Evolutionary conservation across 2,797 vertebrate genomes (phyloP), one percentile per base, ranked within the genome.

Genomic region (Nasua narica): DNA sequence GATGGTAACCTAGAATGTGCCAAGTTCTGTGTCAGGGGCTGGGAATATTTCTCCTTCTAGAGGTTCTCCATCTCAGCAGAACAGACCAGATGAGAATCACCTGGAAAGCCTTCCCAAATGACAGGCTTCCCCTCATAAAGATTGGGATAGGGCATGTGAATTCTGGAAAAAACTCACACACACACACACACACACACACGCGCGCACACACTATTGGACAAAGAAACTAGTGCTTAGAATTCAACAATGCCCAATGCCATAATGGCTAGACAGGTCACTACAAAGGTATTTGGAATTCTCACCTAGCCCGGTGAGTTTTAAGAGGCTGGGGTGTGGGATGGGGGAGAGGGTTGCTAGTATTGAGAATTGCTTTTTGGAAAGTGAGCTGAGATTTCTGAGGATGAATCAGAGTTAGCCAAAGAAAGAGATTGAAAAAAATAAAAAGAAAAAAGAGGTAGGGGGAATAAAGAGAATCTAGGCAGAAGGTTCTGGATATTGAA

Each of bases 371-470:
- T 74, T 87, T 97, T 87, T 89, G 69, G 15, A 93, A 95, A 93
- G 16, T 81, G n/a, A 92, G 58, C 52, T 77, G 70, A 95, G 46
- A 85, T 79, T 70, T 97, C 83, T 67, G 48, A 70, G n/a, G 85
- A 77, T 86, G 40, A 82, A n/a, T 88, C 86, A 70, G 37, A 90
- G 81, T 95, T 91, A 89, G 15, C 52, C 54, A 95, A 89, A 93
- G 29, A 65, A 90, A 84, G 19, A 92, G 40, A 74, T 86, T 29
- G 21, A 46, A 48, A 74, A 48, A 76, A 76, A 74, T 15, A 43
- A 46, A 48, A 74, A 32, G 11, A 70, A 46, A 74, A 29, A 74
- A 32, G 15, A 74, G 15, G 27, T 48, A 7, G 70, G 8, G 18
- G 13, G 48, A 40, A 62, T 60, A 91, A 87, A 78, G 27, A 72